These are phyloP conservation scores for Lepidurus arcticus DNA, from an alignment of 1,140 invertebrate species.

Conservation along the genomic window DNA sequence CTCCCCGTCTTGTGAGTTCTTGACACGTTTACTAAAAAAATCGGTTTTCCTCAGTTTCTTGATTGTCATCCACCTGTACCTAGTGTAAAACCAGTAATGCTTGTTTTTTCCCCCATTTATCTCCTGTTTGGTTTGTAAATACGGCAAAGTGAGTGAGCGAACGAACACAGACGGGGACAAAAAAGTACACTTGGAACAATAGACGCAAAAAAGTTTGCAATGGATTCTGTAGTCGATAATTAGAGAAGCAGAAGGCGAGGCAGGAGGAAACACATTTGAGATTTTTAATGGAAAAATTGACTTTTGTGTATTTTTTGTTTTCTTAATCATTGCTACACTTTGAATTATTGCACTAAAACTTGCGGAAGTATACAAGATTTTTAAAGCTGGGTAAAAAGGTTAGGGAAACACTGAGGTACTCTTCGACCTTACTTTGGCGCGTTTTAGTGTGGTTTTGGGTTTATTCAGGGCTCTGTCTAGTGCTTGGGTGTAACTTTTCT, in stretches of 20 bases:
- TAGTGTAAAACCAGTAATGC: slow-evolving; percentile 17
- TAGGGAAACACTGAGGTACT: slow-evolving; percentile 18
- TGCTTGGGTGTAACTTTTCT: too few species aligned
- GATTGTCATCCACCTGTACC: slow-evolving; percentile 4
- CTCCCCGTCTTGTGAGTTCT: slow-evolving; percentile 4
- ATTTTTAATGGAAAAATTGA: neutral
- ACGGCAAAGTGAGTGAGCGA: slow-evolving; percentile 13
- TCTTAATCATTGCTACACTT: neutral
- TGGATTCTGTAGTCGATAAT: neutral
- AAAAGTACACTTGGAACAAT: slow-evolving; percentile 7
- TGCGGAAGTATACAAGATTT: slow-evolving; percentile 2
- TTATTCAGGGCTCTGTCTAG: too few species aligned
- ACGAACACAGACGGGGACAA: slow-evolving; percentile 9
- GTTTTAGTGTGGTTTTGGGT: neutral
- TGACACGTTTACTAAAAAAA: neutral
- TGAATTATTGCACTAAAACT: slow-evolving; percentile 15
- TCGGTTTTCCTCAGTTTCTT: neutral
- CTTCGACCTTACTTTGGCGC: neutral
- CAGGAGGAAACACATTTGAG: too few species aligned
- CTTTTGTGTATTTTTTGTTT: neutral
- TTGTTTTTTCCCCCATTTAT: neutral
- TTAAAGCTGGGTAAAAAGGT: slow-evolving; percentile 11
- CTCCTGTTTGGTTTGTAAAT: slow-evolving; percentile 19
- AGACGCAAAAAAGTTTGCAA: slow-evolving; percentile 10
- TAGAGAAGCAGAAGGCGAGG: neutral